Percentiles rank a stretch among this genome's conserved stretches.
These are phyloP conservation scores for Parauchenoglanis punctatus DNA, from an alignment of 2,797 vertebrate genomes.

Conservation along the genomic window DNA sequence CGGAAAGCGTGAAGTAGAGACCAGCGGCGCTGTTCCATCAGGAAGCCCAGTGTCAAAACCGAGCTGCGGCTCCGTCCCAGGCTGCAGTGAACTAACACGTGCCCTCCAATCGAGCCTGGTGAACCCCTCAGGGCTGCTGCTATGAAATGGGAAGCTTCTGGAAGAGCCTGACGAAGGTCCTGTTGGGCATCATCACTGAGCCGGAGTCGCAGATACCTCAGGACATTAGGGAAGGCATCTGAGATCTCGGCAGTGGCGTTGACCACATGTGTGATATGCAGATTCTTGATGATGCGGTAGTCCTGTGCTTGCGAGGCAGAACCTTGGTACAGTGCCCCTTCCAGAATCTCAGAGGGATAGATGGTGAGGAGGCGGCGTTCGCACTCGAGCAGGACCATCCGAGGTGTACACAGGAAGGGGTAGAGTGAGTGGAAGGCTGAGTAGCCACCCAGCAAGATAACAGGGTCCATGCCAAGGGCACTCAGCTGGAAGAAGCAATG, in stretches of 20 bases:
- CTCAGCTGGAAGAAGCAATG: constrained; percentile 73
- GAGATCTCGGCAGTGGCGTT: constrained; percentile 68
- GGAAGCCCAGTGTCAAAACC: constrained; percentile 68
- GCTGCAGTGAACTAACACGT: constrained; percentile 70
- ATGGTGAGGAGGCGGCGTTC: constrained; percentile 57
- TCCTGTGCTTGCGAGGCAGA: constrained; percentile 65
- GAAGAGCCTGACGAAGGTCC: constrained; percentile 69
- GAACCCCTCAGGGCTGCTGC: constrained; percentile 58
- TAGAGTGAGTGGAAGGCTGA: constrained; percentile 64
- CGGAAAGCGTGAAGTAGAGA: constrained; percentile 67
- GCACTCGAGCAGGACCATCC: constrained; percentile 58
- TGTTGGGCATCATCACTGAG: constrained; percentile 70
- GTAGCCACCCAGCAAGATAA: constrained; percentile 69
- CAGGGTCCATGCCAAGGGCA: constrained; percentile 70
- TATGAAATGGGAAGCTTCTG: constrained; percentile 67
- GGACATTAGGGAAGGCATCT: constrained; percentile 66
- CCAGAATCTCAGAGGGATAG: constrained; percentile 69
- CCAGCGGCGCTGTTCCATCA: constrained; percentile 70
- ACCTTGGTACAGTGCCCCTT: constrained; percentile 69
- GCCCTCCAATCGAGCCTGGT: constrained; percentile 58
- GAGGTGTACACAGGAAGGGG: constrained; percentile 58
- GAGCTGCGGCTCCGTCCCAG: constrained; percentile 70
- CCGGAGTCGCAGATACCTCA: constrained; percentile 64
- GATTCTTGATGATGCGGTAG: constrained; percentile 70
- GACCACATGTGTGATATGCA: constrained; percentile 72